phyloP scores from a whole-genome alignment of 2,797 vertebrate species.

The Falco biarmicus region DNA sequence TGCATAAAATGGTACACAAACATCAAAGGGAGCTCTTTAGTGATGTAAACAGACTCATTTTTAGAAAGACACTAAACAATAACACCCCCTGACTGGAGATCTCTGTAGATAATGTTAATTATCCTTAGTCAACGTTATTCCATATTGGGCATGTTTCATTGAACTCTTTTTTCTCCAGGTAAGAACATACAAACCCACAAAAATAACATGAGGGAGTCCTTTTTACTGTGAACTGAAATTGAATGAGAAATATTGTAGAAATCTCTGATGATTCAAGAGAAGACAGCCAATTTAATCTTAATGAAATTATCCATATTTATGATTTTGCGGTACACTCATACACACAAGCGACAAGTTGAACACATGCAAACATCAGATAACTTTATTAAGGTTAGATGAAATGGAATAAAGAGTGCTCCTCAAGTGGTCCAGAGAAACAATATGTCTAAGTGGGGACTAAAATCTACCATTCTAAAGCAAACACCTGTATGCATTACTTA shows the following conservation, averaged over 20 bases:
- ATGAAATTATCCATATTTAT: neutral
- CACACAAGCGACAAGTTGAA: neutral
- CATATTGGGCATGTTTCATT: neutral
- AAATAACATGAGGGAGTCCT: neutral
- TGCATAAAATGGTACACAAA: neutral
- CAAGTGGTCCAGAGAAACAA: neutral
- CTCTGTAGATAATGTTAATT: neutral
- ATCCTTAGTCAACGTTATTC: neutral
- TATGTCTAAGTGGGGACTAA: neutral
- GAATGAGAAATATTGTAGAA: neutral
- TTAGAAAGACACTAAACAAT: neutral
- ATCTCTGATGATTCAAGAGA: rapidly evolving
- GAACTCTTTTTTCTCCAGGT: neutral
- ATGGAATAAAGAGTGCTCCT: neutral
- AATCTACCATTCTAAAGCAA: neutral
- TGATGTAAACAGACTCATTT: neutral
- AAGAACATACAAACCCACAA: neutral
- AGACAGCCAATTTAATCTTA: neutral
- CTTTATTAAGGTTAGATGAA: neutral
- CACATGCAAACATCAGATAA: neutral
- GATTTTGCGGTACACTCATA: neutral
- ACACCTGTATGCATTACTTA: neutral
- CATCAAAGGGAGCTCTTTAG: neutral
- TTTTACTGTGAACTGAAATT: neutral
- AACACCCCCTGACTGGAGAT: neutral